phyloP scores from a whole-genome alignment of 2,797 vertebrate genomes.

The Sebastiscus tertius region DNA sequence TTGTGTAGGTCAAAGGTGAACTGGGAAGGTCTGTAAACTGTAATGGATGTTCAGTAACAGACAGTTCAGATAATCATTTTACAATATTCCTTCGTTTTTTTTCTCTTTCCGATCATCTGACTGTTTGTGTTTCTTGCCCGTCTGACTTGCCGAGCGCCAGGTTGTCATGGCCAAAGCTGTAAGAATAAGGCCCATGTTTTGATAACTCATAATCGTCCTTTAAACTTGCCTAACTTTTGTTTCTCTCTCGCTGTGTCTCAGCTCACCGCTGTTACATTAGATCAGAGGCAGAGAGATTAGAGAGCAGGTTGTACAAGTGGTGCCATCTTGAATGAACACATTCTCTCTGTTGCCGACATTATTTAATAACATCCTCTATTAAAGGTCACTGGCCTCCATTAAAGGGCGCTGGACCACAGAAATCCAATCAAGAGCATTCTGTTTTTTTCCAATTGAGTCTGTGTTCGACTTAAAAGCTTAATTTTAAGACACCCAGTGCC shows the following conservation, averaged over 20 bases:
- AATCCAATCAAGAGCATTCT: conserved; percentile 26
- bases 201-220: not conserved
- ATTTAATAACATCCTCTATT: not conserved
- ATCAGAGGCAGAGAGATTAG: not conserved
- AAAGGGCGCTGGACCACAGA: conserved; percentile 13
- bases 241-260: not conserved
- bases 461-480: conserved; percentile 5
- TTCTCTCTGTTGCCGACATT: not conserved
- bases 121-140: not conserved
- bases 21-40: not conserved
- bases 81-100: no score
- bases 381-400: conserved; percentile 19
- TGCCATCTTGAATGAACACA: not conserved
- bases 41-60: not conserved
- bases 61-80: not conserved
- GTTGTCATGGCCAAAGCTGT: not conserved
- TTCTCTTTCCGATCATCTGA: not conserved
- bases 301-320: not conserved
- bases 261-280: not conserved
- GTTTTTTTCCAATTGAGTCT: not conserved
- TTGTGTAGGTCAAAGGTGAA: not conserved
- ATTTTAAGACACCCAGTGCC: not conserved
- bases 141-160: not conserved
- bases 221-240: not conserved
- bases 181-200: not conserved